phyloP scores from a whole-genome alignment of 1,140 invertebrate species.

The Ceratina australensis region DNA sequence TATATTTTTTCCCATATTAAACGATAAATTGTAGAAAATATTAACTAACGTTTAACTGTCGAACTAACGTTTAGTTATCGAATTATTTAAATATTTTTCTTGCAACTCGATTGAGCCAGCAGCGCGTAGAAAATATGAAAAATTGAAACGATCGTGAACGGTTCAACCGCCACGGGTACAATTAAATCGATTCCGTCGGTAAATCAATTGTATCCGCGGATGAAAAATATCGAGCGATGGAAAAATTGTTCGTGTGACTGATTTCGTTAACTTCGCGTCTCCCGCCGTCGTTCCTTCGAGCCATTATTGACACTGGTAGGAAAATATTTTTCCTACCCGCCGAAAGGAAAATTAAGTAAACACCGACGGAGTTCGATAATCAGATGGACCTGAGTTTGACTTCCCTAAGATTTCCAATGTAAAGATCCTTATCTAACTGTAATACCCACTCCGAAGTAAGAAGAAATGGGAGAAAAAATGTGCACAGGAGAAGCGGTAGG shows the following conservation, averaged over 20 bases:
- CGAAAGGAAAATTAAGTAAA: conserved; percentile 31
- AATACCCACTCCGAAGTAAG: too few relatives aligned
- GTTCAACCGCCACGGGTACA: neutral
- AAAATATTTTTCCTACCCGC: conserved; percentile 6
- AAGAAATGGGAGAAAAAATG: too few relatives aligned
- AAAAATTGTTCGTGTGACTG: conserved; percentile 26
- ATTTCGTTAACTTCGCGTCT: conserved; percentile 10
- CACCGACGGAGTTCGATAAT: neutral
- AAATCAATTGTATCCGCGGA: conserved; percentile 26
- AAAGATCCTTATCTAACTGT: neutral
- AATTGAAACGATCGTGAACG: neutral
- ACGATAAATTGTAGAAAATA: too few relatives aligned
- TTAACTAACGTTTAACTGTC: too few relatives aligned
- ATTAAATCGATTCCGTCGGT: conserved; percentile 24
- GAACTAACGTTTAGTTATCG: too few relatives aligned
- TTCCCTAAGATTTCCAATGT: neutral
- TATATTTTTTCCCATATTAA: too few relatives aligned
- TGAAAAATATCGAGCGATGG: conserved; percentile 9
- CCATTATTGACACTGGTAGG: conserved; percentile 29
- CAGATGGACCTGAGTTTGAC: conserved; percentile 12
- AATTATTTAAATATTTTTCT: too few relatives aligned
- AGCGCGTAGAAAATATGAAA: neutral
- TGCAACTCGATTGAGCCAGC: too few relatives aligned
- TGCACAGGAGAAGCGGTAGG: too few relatives aligned
- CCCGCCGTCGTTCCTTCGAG: neutral